A percentile compares a stretch with the other conserved stretches of the same genome.
phyloP scores from a whole-genome alignment of 1,140 invertebrate genomes.

The Cydia fagiglandana region DNA sequence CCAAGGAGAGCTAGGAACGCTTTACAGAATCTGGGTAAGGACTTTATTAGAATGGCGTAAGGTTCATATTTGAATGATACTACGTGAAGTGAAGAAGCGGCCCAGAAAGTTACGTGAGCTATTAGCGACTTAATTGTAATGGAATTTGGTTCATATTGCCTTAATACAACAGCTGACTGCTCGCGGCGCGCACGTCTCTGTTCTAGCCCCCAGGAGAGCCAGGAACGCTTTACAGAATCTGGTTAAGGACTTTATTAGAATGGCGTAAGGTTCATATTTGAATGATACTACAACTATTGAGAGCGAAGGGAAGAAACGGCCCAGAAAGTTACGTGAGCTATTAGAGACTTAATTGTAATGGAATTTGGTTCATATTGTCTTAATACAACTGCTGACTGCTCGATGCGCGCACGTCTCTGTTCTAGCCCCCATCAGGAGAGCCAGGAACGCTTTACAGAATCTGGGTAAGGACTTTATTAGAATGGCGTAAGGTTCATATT shows the following conservation, averaged over 20 bases:
- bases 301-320: no score
- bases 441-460: slow-evolving; percentile 47
- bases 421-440: slow-evolving; percentile 47
- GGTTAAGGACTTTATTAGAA: slow-evolving; percentile 41
- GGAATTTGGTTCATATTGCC: no score
- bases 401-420: slow-evolving; percentile 61
- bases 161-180: slow-evolving; percentile 59
- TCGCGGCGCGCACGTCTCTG: slow-evolving; percentile 60
- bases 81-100: no score
- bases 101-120: no score
- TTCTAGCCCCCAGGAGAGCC: slow-evolving; percentile 47
- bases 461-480: slow-evolving; percentile 45
- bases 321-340: no score
- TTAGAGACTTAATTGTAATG: no score
- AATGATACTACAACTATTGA: no score
- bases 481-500: not conserved
- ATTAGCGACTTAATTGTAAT: no score
- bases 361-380: not conserved
- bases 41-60: not conserved
- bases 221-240: slow-evolving; percentile 49
- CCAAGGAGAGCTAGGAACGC: slow-evolving; percentile 45
- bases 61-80: not conserved
- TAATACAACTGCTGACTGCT: slow-evolving; percentile 62
- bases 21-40: slow-evolving; percentile 55
- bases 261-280: not conserved